A percentile compares a stretch with the other conserved stretches of the same genome.
Evolutionary conservation across 2,113 vertebrate genomes (phyloP).

Genomic region (Hemiprocne comata): DNA sequence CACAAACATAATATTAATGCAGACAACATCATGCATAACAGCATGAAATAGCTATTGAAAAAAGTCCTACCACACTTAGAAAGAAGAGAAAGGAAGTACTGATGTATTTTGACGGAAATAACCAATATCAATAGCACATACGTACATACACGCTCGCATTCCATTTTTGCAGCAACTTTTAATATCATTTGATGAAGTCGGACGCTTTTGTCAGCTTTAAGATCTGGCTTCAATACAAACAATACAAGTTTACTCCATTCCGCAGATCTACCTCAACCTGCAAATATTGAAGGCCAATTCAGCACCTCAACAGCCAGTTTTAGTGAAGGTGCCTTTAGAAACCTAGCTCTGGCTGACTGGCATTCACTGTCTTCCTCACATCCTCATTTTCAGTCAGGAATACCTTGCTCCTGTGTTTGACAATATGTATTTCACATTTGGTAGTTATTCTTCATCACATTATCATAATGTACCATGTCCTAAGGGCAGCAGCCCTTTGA

Average conservation of each 20-base stretch:
- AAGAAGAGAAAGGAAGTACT: neutral
- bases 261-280: neutral
- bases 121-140: neutral
- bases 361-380: slow-evolving; percentile 7
- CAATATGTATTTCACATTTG: slow-evolving; percentile 62
- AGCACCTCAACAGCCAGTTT: neutral
- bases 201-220: neutral
- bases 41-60: neutral
- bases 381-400: slow-evolving; percentile 42
- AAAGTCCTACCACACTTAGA: neutral
- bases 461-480: slow-evolving; percentile 64
- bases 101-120: neutral
- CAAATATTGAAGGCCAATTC: neutral
- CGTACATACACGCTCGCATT: neutral
- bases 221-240: neutral
- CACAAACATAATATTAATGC: neutral
- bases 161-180: neutral
- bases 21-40: neutral
- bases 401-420: slow-evolving; percentile 37
- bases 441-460: slow-evolving; percentile 71
- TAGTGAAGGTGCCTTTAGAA: neutral
- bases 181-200: neutral
- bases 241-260: neutral
- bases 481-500: slow-evolving; percentile 63
- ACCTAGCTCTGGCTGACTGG: neutral